Base-by-base conservation (phyloP, 2,113 vertebrate genomes). In the Hippocampus comes region DNA sequence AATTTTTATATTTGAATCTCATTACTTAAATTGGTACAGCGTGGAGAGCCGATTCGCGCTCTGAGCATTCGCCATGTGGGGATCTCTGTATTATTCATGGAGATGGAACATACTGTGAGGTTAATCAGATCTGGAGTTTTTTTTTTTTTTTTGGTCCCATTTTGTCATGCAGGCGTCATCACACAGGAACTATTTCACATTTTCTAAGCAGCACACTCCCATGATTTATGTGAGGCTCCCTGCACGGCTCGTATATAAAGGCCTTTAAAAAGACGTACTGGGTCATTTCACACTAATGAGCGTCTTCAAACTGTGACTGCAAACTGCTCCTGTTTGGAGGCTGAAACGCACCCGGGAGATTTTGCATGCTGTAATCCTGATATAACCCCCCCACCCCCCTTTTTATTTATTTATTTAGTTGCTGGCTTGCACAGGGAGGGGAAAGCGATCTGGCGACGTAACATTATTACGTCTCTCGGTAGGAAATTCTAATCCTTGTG, bases 1-100 rank as follows among this genome's bases (percentile, higher is more conserved):
- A 71, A 67, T 38, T 48, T 38, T 34, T 27, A 46, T 68, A 67
- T 74, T 53, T 70, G 9, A 56, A 57, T 18, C 5, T 73, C 55
- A 56, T 71, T 18, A 59, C 20, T 21, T 49, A 70, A 49, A 72
- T 76, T 25, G 10, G 53, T 46, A 56, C 67, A 53, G 78, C 71
- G 21, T 17, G 21, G n/a, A 18, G 30, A 61, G 51, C 34, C 63
- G 4, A 76, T 81, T 70, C 34, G 53, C 51, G 38, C 73, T 72
- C 25, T 64, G 72, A 25, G 34, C 43, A 41, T 71, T 63, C 46
- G 12, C 59, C 72, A 71, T 63, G 59, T 63, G 57, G 71, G 61
- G 49, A 71, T 49, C 63, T 63, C 63, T 87, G 5, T 63, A 85
- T 88, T 78, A 82, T 84, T 85, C 66, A 87, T 79, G 38, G 25